phyloP scores from a whole-genome alignment of 2,888 invertebrate species.

The Apodemia duryi region DNA sequence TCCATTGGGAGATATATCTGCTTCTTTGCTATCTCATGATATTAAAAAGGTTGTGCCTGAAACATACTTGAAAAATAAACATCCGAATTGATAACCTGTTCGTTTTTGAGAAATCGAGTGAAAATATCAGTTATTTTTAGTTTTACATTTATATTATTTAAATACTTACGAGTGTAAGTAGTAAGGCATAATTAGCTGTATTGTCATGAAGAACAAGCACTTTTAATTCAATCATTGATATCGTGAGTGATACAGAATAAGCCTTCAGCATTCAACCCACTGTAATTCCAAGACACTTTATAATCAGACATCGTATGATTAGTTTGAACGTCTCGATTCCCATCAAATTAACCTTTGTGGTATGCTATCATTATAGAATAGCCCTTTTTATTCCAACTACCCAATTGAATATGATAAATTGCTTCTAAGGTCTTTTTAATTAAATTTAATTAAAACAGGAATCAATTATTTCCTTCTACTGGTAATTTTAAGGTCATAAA shows the following conservation, averaged over 20 bases:
- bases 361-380: slow-evolving; percentile 39
- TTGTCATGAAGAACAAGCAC: not conserved
- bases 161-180: too few relatives aligned
- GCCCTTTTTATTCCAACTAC: slow-evolving; percentile 35
- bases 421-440: slow-evolving; percentile 22
- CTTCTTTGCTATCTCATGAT: too few relatives aligned
- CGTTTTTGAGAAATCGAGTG: too few relatives aligned
- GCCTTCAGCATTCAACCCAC: slow-evolving; percentile 29
- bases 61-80: too few relatives aligned
- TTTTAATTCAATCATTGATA: slow-evolving; percentile 9
- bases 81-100: too few relatives aligned
- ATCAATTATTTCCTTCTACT: not conserved
- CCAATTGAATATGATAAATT: slow-evolving; percentile 29
- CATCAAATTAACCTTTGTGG: slow-evolving; percentile 32
- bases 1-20: too few relatives aligned
- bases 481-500: too few relatives aligned
- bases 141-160: too few relatives aligned
- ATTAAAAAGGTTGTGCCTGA: too few relatives aligned
- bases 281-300: slow-evolving; percentile 44
- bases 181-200: too few relatives aligned
- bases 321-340: slow-evolving; percentile 28
- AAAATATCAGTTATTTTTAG: too few relatives aligned
- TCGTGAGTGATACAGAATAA: slow-evolving; percentile 28
- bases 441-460: slow-evolving; percentile 14
- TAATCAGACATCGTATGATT: slow-evolving; percentile 46